Evolutionary conservation across 1,140 invertebrate species (phyloP), one percentile per base, ranked within the genome.

Genomic region (Leptonema lineaticorne): DNA sequence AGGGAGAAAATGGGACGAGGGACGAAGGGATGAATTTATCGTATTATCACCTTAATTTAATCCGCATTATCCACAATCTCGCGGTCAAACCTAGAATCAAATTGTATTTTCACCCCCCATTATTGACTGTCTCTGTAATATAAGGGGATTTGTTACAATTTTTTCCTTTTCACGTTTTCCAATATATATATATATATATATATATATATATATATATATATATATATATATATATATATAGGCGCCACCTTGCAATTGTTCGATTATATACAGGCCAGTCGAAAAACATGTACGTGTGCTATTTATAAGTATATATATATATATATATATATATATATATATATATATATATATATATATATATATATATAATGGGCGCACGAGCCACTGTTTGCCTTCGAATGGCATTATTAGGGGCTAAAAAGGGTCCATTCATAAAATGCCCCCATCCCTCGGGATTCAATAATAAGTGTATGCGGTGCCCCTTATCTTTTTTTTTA

Each of bases 401-500:
- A 59, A 59, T 59, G 29, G 33, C 59, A 22, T 62, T 62, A 62
- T 45, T 45, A 27, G 59, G 59, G 56, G 16, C 33, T 18, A 16
- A 33, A 62, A 45, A 24, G 59, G 59, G 20, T 9, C 59, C 59
- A 62, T 62, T 62, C 59, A 45, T 62, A 58, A 58, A 58, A 22
- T 20, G 29, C 33, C 7, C n/a, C n/a, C n/a, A 16, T 27, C 59
- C 20, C 59, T 2, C 8, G 59, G 37, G 59, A 62, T n/a, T 11
- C 28, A 33, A 62, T 45, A 59, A 45, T 58, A 60, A 62, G 59
- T 16, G 37, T 24, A 4, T 50, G n/a, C n/a, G n/a, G n/a, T n/a
- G 28, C 53, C 53, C 57, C 57, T 16, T n/a, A n/a, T n/a, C n/a
- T n/a, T n/a, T n/a, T n/a, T n/a, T n/a, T n/a, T n/a, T n/a, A n/a